Conservation (phyloP, 2,797 vertebrate genomes). For the Galagoides demidoff region DNA sequence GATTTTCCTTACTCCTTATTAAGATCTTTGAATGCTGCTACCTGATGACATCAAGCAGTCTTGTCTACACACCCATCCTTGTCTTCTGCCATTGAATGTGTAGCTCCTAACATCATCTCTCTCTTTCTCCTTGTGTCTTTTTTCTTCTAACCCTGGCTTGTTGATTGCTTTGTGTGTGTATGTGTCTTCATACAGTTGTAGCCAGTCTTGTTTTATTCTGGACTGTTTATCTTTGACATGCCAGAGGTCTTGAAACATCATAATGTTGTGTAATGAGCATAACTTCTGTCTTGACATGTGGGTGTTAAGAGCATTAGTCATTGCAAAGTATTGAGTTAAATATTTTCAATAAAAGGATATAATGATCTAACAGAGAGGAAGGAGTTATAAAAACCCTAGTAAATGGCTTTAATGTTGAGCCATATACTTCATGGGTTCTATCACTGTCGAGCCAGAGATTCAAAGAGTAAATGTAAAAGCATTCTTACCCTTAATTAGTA, state of each 20-base stretch:
- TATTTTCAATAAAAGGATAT: conserved; percentile 77
- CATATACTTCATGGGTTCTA: conserved; percentile 46
- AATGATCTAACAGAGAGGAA: conserved; percentile 74
- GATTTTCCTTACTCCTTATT: conserved; percentile 33
- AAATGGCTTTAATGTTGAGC: conserved; percentile 59
- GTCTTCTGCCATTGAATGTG: neutral
- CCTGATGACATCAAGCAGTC: neutral
- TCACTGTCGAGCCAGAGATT: conserved; percentile 12
- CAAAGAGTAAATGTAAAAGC: neutral
- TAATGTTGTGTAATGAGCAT: conserved; percentile 79
- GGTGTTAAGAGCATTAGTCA: conserved; percentile 79
- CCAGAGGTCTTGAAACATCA: conserved; percentile 78
- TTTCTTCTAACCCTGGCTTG: neutral
- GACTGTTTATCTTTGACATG: conserved; percentile 76
- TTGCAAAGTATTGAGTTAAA: conserved; percentile 70
- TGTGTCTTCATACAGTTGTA: conserved; percentile 66
- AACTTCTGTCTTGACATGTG: conserved; percentile 78
- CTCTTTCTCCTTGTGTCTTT: neutral
- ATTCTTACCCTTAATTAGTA: conserved; percentile 38
- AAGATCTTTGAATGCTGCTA: conserved; percentile 21
- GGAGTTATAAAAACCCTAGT: conserved; percentile 69
- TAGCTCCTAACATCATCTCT: neutral
- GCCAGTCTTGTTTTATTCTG: conserved; percentile 54
- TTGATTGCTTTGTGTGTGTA: conserved; percentile 65
- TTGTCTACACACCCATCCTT: neutral